Percentiles rank a stretch among this genome's conserved stretches.
phyloP scores from a whole-genome alignment of 2,113 vertebrate genomes.

The Xiphophorus maculatus region DNA sequence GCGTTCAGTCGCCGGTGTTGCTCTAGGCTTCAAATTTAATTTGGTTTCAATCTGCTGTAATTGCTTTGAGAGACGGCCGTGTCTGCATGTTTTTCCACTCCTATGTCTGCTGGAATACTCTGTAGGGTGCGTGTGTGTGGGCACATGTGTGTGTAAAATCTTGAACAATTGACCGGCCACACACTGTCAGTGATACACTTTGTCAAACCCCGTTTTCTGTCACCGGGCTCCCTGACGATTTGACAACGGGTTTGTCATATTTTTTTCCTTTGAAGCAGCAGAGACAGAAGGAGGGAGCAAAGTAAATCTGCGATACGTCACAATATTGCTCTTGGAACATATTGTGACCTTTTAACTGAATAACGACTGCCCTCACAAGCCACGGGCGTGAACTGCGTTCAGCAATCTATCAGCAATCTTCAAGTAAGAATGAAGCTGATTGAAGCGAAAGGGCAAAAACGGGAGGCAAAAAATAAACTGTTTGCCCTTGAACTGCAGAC shows the following conservation, averaged over 20 bases:
- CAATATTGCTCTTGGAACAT: conserved; percentile 46
- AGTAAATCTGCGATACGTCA: conserved; percentile 35
- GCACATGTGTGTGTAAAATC: conserved; percentile 40
- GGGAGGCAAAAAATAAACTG: conserved; percentile 55
- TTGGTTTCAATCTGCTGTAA: conserved; percentile 84
- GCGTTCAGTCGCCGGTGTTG: conserved; percentile 63
- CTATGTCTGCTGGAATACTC: conserved; percentile 52
- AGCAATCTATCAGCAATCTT: conserved; percentile 65
- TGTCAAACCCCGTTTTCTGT: conserved; percentile 72
- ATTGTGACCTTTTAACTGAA: conserved; percentile 65
- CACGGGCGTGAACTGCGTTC: conserved; percentile 44
- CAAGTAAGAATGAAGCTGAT: conserved; percentile 56
- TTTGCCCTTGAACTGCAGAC: conserved; percentile 66
- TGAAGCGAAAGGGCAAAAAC: conserved; percentile 71
- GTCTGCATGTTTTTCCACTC: conserved; percentile 71
- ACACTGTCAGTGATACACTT: conserved; percentile 62
- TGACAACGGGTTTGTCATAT: conserved; percentile 63
- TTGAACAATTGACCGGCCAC: conserved; percentile 59
- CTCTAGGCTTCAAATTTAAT: conserved; percentile 83
- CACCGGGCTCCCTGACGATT: conserved; percentile 58
- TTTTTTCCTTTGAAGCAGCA: conserved; percentile 31
- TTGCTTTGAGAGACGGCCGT: conserved; percentile 80
- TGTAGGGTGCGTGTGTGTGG: conserved; percentile 39
- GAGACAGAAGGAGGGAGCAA: neutral
- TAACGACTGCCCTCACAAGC: conserved; percentile 19